Evolutionary conservation across 2,113 vertebrate genomes (phyloP).

Genomic region (Bujurquina vittata): DNA sequence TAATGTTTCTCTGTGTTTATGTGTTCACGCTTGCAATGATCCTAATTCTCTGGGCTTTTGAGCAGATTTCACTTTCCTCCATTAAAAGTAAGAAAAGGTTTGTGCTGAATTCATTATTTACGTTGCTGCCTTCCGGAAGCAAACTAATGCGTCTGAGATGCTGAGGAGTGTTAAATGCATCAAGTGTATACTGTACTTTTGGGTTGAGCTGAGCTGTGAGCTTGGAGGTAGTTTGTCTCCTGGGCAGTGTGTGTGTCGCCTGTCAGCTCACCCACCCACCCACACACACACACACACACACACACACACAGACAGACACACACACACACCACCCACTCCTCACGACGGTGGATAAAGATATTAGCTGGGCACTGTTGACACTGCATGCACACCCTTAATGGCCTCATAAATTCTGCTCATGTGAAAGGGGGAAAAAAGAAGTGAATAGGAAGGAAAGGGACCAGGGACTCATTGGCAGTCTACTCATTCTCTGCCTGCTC

Average conservation of each 20-base stretch:
- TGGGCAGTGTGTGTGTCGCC: conserved; percentile 29
- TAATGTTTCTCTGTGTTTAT: neutral
- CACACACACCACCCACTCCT: conserved; percentile 16
- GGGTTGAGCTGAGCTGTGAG: conserved; percentile 40
- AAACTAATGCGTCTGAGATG: conserved; percentile 36
- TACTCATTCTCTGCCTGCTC: conserved; percentile 33
- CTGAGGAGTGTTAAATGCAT: conserved; percentile 39
- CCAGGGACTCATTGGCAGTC: conserved; percentile 63
- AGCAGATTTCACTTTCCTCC: neutral
- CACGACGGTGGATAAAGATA: conserved; percentile 68
- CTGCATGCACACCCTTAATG: conserved; percentile 77
- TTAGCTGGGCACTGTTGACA: conserved; percentile 74
- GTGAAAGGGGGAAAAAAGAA: conserved; percentile 53
- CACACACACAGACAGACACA: neutral
- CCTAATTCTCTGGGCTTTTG: neutral
- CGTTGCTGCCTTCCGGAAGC: conserved; percentile 16
- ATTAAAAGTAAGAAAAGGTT: neutral
- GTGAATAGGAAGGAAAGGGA: conserved; percentile 46
- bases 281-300: neutral
- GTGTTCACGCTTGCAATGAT: neutral
- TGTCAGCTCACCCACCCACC: conserved; percentile 24
- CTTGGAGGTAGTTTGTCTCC: conserved; percentile 56
- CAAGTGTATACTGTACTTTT: conserved; percentile 18
- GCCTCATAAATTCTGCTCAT: conserved; percentile 78
- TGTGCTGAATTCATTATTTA: conserved; percentile 11